Evolutionary conservation across 2,888 invertebrate genomes (phyloP), one percentile per base, ranked within the genome.

Genomic region (Aleiodes testaceus): DNA sequence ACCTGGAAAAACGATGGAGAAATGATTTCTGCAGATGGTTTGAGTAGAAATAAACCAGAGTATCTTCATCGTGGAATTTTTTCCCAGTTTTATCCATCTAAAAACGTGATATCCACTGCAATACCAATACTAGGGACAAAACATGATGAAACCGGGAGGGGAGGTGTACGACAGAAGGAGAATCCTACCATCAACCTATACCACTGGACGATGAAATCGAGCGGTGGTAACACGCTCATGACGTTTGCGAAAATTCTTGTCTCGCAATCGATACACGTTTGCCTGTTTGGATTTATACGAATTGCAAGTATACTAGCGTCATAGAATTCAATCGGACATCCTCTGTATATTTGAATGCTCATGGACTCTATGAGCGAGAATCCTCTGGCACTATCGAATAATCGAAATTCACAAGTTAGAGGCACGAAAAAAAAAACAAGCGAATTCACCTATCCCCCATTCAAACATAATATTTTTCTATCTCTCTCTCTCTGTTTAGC

Each of bases 311-410:
- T 22, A 59, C 59, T 18, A 66, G 66, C 42, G 68, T 69, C 69
- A 72, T 75, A 22, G 70, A 66, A 76, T 75, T 74, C 74, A 77
- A 77, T 76, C 72, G 74, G 67, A 74, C 74, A 73, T 75, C 70
- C 66, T 26, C 30, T 52, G 53, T 45, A 36, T 52, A 44, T 55
- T 44, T 47, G 66, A 44, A 69, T 73, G 53, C 69, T 69, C 69
- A 73, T 75, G 72, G 72, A 75, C 50, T 67, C 42, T 2, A 22
- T 53, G 47, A 42, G 53, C 36, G 69, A 71, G 65, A 70, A 69
- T 36, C 59, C 42, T 59, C 42, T 14, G 18, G 70, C 68, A 53
- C 72, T 72, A 75, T 73, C 70, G 73, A 75, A 77, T 77, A 75
- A 75, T 77, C 74, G 72, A 74, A 75, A 74, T 71, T 73, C 73